Evolutionary conservation across 2,113 vertebrate genomes (phyloP).

Genomic region (Carassius gibelio): DNA sequence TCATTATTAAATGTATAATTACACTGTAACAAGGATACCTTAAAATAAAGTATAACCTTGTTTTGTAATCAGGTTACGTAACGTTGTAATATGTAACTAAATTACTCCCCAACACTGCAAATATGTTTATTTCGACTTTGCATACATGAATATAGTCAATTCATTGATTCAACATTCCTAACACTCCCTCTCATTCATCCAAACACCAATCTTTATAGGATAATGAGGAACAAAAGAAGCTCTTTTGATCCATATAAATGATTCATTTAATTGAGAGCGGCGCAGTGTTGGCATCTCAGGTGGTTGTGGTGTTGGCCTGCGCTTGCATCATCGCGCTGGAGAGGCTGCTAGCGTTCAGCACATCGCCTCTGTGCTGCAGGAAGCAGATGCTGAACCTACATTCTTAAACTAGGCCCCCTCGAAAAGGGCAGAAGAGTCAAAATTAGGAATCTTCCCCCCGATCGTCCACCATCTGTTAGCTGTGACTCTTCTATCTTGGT

Average conservation of each 20-base stretch:
- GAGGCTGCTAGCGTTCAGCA: slow-evolving; percentile 16
- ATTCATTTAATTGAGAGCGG: slow-evolving; percentile 46
- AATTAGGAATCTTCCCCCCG: slow-evolving; percentile 39
- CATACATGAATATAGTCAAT: no score
- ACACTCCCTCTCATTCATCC: neutral
- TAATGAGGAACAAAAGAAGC: slow-evolving; percentile 29
- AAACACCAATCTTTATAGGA: slow-evolving; percentile 9
- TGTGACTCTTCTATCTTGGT: slow-evolving; percentile 27
- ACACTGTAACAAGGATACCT: no score
- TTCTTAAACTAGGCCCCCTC: slow-evolving; percentile 38
- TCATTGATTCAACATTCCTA: no score
- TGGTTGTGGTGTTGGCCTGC: slow-evolving; percentile 48
- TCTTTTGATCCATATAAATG: slow-evolving; percentile 42
- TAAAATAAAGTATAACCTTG: no score
- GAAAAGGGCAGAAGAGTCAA: slow-evolving; percentile 42
- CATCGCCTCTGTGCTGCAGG: neutral
- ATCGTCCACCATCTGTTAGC: slow-evolving; percentile 53
- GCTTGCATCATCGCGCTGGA: slow-evolving; percentile 52
- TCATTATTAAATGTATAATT: no score
- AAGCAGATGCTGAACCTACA: slow-evolving; percentile 47
- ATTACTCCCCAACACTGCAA: no score
- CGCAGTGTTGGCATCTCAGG: slow-evolving; percentile 15
- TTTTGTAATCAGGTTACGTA: no score
- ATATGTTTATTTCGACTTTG: no score
- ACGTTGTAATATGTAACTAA: no score